Conservation (phyloP, 2,888 invertebrate species). For the Caradrina clavipalpis region DNA sequence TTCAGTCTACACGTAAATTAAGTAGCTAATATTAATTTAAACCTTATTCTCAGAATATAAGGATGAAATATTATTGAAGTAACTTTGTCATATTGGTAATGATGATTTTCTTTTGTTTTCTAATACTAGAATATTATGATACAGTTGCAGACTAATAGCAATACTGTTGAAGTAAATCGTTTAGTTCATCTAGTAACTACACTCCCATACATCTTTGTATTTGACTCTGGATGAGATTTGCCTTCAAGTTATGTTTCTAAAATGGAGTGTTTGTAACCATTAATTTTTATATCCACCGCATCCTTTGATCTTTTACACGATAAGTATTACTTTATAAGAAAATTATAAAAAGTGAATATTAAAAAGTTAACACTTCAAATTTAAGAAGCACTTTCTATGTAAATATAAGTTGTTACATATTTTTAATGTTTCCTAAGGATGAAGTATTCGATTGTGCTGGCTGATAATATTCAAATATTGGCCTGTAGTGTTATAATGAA, state of each 20-base stretch:
- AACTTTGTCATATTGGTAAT: too few relatives aligned
- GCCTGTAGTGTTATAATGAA: constrained; percentile 49
- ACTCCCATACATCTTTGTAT: constrained; percentile 38
- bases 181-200: constrained; percentile 17
- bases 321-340: constrained; percentile 65
- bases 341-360: constrained; percentile 64
- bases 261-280: constrained; percentile 85
- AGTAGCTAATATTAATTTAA: background rate
- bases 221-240: constrained; percentile 72
- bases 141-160: too few relatives aligned
- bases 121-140: too few relatives aligned
- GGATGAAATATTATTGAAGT: too few relatives aligned
- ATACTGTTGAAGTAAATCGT: background rate
- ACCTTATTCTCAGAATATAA: background rate
- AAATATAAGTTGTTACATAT: constrained; percentile 51
- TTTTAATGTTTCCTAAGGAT: constrained; percentile 41
- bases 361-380: constrained; percentile 67
- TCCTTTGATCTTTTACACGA: constrained; percentile 76
- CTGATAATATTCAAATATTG: constrained; percentile 56
- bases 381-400: constrained; percentile 60
- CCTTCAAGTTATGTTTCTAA: constrained; percentile 77
- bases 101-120: too few relatives aligned
- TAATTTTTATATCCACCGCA: constrained; percentile 82
- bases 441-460: constrained; percentile 41
- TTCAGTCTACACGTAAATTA: background rate